Percentiles rank a stretch among this genome's conserved stretches.
phyloP scores from a whole-genome alignment of 1,140 invertebrate species.

The Platyscapa corneri region DNA sequence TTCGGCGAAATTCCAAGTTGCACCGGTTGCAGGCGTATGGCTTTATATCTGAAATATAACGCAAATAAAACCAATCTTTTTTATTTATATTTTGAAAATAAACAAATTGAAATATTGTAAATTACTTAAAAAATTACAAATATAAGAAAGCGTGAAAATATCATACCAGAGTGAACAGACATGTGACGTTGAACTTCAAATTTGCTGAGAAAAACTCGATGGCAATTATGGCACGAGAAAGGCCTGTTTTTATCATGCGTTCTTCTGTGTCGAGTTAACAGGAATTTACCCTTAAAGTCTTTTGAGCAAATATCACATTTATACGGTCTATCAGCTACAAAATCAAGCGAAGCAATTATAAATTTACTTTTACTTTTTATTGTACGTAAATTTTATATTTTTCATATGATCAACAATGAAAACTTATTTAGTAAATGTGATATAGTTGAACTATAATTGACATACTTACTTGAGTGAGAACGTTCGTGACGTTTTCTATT shows the following conservation, averaged over 20 bases:
- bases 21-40: slow-evolving; percentile 73
- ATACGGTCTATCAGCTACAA: slow-evolving; percentile 65
- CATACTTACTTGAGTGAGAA: slow-evolving; percentile 66
- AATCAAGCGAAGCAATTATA: not conserved
- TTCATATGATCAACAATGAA: too few relatives aligned
- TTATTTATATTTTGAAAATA: not conserved
- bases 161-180: slow-evolving; percentile 65
- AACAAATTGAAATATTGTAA: slow-evolving; percentile 27
- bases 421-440: too few relatives aligned
- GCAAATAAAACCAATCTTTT: not conserved
- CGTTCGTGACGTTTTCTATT: slow-evolving; percentile 69
- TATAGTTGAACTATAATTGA: not conserved
- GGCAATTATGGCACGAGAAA: slow-evolving; percentile 68
- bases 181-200: slow-evolving; percentile 68
- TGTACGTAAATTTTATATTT: too few relatives aligned
- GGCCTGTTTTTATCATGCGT: slow-evolving; percentile 69
- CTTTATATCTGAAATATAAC: slow-evolving; percentile 66
- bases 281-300: slow-evolving; percentile 69
- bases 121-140: too few relatives aligned
- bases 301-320: slow-evolving; percentile 68
- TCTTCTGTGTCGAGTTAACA: slow-evolving; percentile 67
- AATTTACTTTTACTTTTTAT: too few relatives aligned
- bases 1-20: slow-evolving; percentile 70
- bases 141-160: too few relatives aligned
- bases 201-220: slow-evolving; percentile 67